These are phyloP conservation scores for Polyommatus icarus DNA, from an alignment of 2,888 invertebrate genomes.

Conservation along the genomic window DNA sequence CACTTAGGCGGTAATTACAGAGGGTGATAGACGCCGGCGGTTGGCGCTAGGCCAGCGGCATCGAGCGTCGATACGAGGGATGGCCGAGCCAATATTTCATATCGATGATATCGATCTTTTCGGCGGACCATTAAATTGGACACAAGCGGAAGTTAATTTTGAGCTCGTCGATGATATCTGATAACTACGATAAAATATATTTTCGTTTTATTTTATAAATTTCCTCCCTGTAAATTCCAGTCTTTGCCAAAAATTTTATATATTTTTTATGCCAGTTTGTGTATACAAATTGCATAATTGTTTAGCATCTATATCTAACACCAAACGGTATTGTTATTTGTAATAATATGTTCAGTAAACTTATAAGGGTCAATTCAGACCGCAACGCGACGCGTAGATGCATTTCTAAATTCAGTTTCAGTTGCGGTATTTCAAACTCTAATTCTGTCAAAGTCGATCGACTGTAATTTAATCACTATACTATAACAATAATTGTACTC, in stretches of 20 bases:
- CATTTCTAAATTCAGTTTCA: too few relatives aligned
- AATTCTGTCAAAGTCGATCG: too few relatives aligned
- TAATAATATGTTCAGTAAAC: too few relatives aligned
- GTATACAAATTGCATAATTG: neutral
- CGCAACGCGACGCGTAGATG: too few relatives aligned
- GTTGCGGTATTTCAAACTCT: too few relatives aligned
- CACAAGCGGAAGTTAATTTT: constrained; percentile 45
- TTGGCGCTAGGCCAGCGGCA: constrained; percentile 43
- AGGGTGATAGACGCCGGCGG: constrained; percentile 40
- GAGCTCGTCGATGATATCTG: constrained; percentile 35
- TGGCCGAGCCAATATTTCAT: constrained; percentile 42
- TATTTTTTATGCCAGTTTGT: neutral
- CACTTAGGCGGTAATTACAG: constrained; percentile 44
- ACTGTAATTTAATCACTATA: too few relatives aligned
- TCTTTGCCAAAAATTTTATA: neutral
- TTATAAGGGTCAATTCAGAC: too few relatives aligned
- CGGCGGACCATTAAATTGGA: constrained; percentile 42
- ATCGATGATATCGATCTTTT: constrained; percentile 45
- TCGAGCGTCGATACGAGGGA: constrained; percentile 41
- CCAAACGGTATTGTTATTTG: too few relatives aligned
- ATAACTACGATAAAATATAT: constrained; percentile 34
- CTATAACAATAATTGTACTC: too few relatives aligned
- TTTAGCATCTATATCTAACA: too few relatives aligned
- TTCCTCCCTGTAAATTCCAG: neutral
- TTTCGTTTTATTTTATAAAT: constrained; percentile 28